A percentile compares a stretch with the other conserved stretches of the same genome.
Evolutionary conservation across 2,113 vertebrate genomes (phyloP).

Genomic region (Mormoops blainvillei): DNA sequence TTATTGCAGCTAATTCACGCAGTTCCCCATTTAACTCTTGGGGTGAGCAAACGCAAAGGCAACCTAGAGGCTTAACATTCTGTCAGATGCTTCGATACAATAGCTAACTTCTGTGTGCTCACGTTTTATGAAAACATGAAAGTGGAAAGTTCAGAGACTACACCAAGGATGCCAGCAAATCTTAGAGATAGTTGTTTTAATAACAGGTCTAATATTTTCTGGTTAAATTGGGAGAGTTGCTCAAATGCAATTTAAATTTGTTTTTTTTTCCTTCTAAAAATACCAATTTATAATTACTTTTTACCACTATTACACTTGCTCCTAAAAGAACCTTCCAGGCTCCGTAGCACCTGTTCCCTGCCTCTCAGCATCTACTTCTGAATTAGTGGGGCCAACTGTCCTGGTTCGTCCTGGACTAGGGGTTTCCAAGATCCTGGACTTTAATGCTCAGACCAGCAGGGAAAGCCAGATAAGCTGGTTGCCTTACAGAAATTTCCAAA

Average conservation of each 20-base stretch:
- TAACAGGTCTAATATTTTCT: not conserved
- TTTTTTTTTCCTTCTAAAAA: not conserved
- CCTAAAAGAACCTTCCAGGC: not conserved
- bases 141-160: not conserved
- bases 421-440: not conserved
- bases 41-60: not conserved
- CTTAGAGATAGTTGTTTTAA: not conserved
- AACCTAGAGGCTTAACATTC: not conserved
- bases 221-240: not conserved
- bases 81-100: not conserved
- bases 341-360: not conserved
- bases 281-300: not conserved
- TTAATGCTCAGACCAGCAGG: not conserved
- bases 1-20: not conserved
- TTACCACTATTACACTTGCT: not conserved
- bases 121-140: not conserved
- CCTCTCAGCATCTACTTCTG: not conserved
- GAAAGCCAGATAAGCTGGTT: not conserved
- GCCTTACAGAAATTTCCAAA: not conserved
- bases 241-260: not conserved
- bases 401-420: not conserved
- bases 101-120: not conserved
- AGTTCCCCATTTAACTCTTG: constrained; percentile 10
- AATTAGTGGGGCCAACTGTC: too few relatives aligned
- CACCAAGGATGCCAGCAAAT: not conserved